Evolutionary conservation across 1,140 invertebrate genomes (phyloP), one percentile per base, ranked within the genome.

Genomic region (Cheumatopsyche charites): DNA sequence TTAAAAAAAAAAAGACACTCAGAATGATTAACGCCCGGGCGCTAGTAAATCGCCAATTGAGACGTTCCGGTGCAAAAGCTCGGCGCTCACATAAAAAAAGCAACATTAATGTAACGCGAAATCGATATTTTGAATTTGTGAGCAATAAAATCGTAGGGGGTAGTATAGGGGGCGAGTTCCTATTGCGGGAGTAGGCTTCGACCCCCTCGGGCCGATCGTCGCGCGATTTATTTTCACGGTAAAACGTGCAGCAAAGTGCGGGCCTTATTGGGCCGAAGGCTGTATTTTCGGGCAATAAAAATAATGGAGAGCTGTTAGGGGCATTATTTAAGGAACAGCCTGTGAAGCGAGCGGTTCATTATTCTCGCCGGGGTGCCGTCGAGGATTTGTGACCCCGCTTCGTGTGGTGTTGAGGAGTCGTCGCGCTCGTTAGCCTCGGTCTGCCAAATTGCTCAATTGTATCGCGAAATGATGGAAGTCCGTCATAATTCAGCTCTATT

Each of bases 251-350:
- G 45, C 58, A 72, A 68, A 67, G 65, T 72, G 61, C 63, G 29
- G 61, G 65, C 42, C 26, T 67, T 62, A 58, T 47, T 65, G 63
- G 55, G 52, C 55, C 47, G 58, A 72, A 42, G 63, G 49, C 65
- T 67, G 29, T 72, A 72, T 72, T 72, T 72, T 72, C 36, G 49
- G 71, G 71, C 58, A 72, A 72, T 72, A 72, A 72, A 72, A 72
- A 67, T 72, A 72, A 72, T 67, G 63, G 71, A 63, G 45, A 72
- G 63, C 71, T 62, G 71, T 72, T 72, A 72, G 42, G 55, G 41
- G 41, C 55, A 68, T 72, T 72, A 72, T 72, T 72, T 72, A 72
- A 72, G 70, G 62, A 72, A 42, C 70, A 43, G 29, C 11, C 62
- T 13, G 45, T 45, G 49, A 68, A 41, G 49, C 47, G 43, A 26